Conservation (phyloP, 2,888 invertebrate species). For the Diploptera punctata region DNA sequence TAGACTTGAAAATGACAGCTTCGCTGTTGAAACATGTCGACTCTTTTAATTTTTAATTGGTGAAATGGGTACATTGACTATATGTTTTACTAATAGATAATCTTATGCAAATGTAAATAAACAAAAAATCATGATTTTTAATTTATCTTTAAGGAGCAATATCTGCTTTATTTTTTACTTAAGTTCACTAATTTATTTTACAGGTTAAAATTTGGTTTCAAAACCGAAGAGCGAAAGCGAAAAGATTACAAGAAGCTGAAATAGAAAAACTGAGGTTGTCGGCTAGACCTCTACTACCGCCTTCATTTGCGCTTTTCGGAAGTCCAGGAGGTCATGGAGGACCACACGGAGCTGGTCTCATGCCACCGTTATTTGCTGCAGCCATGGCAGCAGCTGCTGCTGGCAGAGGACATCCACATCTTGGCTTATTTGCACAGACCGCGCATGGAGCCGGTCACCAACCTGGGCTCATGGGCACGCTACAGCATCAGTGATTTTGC, state of each 20-base stretch:
- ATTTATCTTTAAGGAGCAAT: too few relatives aligned
- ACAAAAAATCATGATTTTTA: too few relatives aligned
- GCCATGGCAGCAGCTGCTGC: slow-evolving; percentile 64
- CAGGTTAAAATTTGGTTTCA: slow-evolving; percentile 97
- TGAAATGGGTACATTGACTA: too few relatives aligned
- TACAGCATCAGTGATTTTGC: slow-evolving; percentile 33
- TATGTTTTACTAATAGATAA: too few relatives aligned
- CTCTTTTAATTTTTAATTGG: too few relatives aligned
- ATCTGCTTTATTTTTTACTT: too few relatives aligned
- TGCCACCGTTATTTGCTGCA: slow-evolving; percentile 71
- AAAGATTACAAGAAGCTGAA: slow-evolving; percentile 95
- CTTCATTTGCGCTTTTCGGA: slow-evolving; percentile 56
- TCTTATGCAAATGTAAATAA: too few relatives aligned
- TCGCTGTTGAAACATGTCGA: too few relatives aligned
- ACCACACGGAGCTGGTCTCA: slow-evolving; percentile 50
- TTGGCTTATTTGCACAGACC: slow-evolving; percentile 16
- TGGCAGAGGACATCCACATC: slow-evolving; percentile 21
- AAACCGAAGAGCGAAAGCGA: slow-evolving; percentile 94
- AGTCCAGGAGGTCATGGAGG: slow-evolving; percentile 48
- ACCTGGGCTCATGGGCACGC: slow-evolving; percentile 30
- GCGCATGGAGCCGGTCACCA: neutral
- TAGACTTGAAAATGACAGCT: too few relatives aligned
- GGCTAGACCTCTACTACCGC: slow-evolving; percentile 60
- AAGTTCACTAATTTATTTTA: too few relatives aligned
- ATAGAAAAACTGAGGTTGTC: slow-evolving; percentile 86